phyloP scores from a whole-genome alignment of 2,888 invertebrate species.

The Caradrina kadenii region DNA sequence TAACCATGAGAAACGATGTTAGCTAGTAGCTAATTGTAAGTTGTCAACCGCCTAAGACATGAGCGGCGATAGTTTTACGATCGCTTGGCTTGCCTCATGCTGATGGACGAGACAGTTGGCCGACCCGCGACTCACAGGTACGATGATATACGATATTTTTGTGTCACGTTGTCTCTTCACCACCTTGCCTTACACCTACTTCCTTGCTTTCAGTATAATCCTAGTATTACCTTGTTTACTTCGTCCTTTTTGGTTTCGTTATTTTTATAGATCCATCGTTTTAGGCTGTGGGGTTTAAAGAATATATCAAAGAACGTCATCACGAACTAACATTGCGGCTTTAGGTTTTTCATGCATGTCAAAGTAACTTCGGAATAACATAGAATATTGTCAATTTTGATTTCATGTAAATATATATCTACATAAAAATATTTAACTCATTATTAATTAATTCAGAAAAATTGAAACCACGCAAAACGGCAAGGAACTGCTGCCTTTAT shows the following conservation, averaged over 20 bases:
- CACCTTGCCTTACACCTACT: conserved; percentile 66
- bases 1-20: conserved; percentile 1
- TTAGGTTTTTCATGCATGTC: conserved; percentile 48
- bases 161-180: conserved; percentile 74
- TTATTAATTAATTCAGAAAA: conserved; percentile 14
- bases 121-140: conserved; percentile 75
- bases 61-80: conserved; percentile 67
- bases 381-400: conserved; percentile 8
- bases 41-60: conserved; percentile 62
- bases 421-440: background rate
- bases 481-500: conserved; percentile 10
- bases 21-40: conserved; percentile 16
- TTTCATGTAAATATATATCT: conserved; percentile 30
- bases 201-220: conserved; percentile 64
- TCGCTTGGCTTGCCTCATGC: conserved; percentile 85
- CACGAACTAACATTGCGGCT: conserved; percentile 14
- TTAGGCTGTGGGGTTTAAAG: conserved; percentile 16
- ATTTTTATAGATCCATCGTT: conserved; percentile 29
- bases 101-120: conserved; percentile 70
- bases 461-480: conserved; percentile 17
- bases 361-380: conserved; percentile 32
- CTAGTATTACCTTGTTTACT: conserved; percentile 44
- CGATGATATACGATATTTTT: conserved; percentile 65
- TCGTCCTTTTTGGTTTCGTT: conserved; percentile 30
- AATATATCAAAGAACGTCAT: conserved; percentile 6